Percentiles rank a stretch among this genome's conserved stretches.
These are phyloP conservation scores for Mobula birostris DNA, from an alignment of 2,113 vertebrate species.

Conservation along the genomic window DNA sequence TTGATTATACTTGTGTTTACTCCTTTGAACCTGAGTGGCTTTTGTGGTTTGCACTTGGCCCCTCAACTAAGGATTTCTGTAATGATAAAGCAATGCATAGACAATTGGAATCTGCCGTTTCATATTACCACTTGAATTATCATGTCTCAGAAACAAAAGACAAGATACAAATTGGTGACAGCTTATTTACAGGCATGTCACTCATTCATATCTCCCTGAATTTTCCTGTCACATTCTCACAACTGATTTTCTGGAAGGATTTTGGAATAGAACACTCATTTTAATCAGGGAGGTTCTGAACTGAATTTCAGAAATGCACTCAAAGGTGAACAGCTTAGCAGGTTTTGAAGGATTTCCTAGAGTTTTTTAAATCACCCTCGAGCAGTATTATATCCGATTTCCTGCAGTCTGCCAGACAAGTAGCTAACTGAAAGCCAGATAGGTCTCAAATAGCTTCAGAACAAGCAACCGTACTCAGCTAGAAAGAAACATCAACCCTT, in stretches of 20 bases:
- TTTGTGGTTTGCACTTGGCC: not conserved
- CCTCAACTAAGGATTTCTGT: not conserved
- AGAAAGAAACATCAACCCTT: not conserved
- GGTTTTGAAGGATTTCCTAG: not conserved
- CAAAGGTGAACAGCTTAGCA: conserved; percentile 1
- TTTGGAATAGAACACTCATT: not conserved
- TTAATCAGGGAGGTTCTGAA: not conserved
- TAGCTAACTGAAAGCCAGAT: not conserved
- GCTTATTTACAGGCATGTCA: not conserved
- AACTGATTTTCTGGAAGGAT: not conserved
- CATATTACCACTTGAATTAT: not conserved
- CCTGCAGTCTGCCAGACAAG: not conserved
- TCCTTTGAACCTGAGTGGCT: not conserved
- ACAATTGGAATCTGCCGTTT: conserved; percentile 4
- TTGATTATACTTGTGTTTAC: not conserved
- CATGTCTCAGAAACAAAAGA: not conserved
- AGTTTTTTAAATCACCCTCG: not conserved
- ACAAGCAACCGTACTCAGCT: not conserved
- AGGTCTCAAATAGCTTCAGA: not conserved
- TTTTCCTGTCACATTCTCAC: not conserved
- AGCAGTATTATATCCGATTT: not conserved
- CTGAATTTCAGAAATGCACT: not conserved
- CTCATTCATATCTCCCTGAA: not conserved
- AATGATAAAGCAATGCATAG: not conserved
- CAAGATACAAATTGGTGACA: not conserved